Conservation (phyloP, 2,797 vertebrate genomes). For the Bovichtus diacanthus region DNA sequence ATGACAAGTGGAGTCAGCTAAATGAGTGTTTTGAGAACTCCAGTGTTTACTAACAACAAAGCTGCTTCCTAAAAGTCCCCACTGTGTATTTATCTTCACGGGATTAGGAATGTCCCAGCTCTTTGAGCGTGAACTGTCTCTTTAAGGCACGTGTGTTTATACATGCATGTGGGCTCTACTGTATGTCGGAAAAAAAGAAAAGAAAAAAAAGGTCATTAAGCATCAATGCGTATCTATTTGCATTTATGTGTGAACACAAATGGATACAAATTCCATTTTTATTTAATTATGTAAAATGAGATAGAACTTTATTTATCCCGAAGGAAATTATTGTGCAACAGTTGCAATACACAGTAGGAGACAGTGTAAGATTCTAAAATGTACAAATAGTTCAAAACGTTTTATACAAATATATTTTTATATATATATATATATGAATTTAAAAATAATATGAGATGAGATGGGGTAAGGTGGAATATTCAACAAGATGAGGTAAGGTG, state of each 20-base stretch:
- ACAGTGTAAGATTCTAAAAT: too few species aligned
- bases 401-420: too few species aligned
- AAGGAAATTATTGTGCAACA: too few species aligned
- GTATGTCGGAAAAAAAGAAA: too few species aligned
- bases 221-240: not conserved
- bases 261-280: not conserved
- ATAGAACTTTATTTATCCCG: too few species aligned
- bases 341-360: too few species aligned
- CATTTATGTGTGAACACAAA: not conserved
- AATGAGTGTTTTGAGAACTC: slow-evolving; percentile 53
- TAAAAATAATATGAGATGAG: too few species aligned
- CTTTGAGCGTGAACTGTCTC: slow-evolving; percentile 1
- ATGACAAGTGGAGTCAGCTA: slow-evolving; percentile 31
- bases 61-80: slow-evolving; percentile 50
- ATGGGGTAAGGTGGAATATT: too few species aligned
- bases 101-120: slow-evolving; percentile 16
- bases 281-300: not conserved
- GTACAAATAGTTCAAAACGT: too few species aligned
- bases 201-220: not conserved
- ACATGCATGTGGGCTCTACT: not conserved
- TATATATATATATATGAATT: too few species aligned
- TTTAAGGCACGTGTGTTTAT: not conserved
- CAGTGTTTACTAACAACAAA: slow-evolving; percentile 61
- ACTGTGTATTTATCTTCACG: slow-evolving; percentile 26
- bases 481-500: too few species aligned